Percentiles rank a stretch among this genome's conserved stretches.
These are phyloP conservation scores for Drosophila lutescens DNA, from an alignment of 2,888 invertebrate genomes.

Conservation along the genomic window DNA sequence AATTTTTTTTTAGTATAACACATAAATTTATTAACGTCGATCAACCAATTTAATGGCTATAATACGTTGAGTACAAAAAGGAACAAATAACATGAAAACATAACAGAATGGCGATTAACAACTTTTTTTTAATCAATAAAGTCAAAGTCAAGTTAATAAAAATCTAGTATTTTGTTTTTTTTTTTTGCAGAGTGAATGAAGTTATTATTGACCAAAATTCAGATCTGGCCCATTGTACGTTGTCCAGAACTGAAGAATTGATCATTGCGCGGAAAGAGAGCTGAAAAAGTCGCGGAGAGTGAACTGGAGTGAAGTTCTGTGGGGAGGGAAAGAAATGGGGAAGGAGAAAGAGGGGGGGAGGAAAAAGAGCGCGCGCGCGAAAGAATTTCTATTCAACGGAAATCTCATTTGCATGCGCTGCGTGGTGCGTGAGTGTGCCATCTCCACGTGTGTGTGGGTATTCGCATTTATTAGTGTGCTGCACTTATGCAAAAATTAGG, in stretches of 20 bases:
- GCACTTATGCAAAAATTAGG: slow-evolving; percentile 46
- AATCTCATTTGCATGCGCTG: slow-evolving; percentile 37
- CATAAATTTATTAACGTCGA: too few relatives aligned
- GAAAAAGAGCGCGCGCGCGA: slow-evolving; percentile 21
- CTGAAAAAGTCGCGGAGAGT: background rate
- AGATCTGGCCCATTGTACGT: background rate
- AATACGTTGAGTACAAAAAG: too few relatives aligned
- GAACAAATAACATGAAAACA: too few relatives aligned
- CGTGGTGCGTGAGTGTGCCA: slow-evolving; percentile 1
- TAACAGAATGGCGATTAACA: too few relatives aligned
- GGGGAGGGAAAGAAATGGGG: background rate
- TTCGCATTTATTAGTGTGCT: background rate
- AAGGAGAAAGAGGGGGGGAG: background rate
- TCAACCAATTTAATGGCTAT: too few relatives aligned
- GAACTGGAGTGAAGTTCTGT: background rate
- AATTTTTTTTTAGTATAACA: too few relatives aligned
- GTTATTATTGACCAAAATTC: background rate
- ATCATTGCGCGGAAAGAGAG: slow-evolving; percentile 46
- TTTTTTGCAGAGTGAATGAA: too few relatives aligned
- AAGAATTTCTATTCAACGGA: slow-evolving; percentile 32
- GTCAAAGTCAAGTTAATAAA: background rate
- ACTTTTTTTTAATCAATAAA: too few relatives aligned
- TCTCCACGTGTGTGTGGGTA: background rate
- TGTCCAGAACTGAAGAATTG: slow-evolving; percentile 60
- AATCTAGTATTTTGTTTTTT: too few relatives aligned